These are phyloP conservation scores for Agrilus biguttatus DNA, from an alignment of 2,888 invertebrate genomes.

Conservation along the genomic window DNA sequence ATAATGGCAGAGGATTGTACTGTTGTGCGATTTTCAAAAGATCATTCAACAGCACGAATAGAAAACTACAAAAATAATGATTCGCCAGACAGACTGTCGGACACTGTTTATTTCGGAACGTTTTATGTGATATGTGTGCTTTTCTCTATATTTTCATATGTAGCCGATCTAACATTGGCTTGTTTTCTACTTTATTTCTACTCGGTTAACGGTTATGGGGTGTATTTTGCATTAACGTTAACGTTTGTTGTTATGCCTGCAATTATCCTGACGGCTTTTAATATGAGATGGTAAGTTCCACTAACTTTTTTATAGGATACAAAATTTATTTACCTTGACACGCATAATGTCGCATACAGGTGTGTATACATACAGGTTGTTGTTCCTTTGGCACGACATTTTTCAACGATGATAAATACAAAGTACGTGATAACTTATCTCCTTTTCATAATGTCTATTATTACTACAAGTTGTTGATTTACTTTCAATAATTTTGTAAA, in stretches of 20 bases:
- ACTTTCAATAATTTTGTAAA: too few species aligned
- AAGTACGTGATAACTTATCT: too few species aligned
- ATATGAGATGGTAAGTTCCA: constrained; percentile 33
- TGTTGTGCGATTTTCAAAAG: constrained; percentile 31
- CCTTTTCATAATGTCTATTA: too few species aligned
- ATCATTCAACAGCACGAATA: constrained; percentile 27
- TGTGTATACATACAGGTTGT: too few species aligned
- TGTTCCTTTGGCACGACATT: neutral
- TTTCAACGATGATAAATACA: neutral
- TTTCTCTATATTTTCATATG: constrained; percentile 32
- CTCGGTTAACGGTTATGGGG: constrained; percentile 24
- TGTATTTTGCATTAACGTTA: constrained; percentile 36
- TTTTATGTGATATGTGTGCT: constrained; percentile 31
- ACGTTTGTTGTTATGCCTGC: constrained; percentile 36
- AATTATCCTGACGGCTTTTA: constrained; percentile 35
- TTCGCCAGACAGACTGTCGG: constrained; percentile 23
- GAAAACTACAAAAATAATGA: constrained; percentile 26
- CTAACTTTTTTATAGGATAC: too few species aligned
- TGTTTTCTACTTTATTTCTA: constrained; percentile 31
- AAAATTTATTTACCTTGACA: neutral
- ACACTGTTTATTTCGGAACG: constrained; percentile 22
- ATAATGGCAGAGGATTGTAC: constrained; percentile 30
- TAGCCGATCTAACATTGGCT: constrained; percentile 29
- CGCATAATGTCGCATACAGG: neutral
- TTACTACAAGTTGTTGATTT: too few species aligned